A percentile compares a stretch with the other conserved stretches of the same genome.
phyloP scores from a whole-genome alignment of 2,888 invertebrate genomes.

The Parthenolecanium corni region DNA sequence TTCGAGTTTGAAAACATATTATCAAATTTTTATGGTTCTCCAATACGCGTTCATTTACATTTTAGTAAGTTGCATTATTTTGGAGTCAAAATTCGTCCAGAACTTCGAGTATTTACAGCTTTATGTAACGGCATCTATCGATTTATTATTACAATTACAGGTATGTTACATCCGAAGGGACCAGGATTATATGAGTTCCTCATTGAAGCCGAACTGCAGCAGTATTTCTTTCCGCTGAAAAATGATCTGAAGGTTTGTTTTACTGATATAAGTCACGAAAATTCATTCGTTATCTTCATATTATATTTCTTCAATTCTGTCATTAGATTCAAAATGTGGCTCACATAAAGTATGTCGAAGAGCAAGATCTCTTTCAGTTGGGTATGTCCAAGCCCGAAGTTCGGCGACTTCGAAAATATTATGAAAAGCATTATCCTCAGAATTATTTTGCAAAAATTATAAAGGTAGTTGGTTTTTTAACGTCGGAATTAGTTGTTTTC shows the following conservation, averaged over 20 bases:
- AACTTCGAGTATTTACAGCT: no score
- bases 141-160: no score
- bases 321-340: constrained; percentile 61
- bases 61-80: no score
- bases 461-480: constrained; percentile 43
- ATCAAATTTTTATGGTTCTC: no score
- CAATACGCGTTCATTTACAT: no score
- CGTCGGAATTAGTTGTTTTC: not conserved
- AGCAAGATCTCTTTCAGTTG: constrained; percentile 79
- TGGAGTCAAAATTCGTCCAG: no score
- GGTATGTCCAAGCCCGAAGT: constrained; percentile 93
- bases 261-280: not conserved
- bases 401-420: constrained; percentile 82
- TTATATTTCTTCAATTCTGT: constrained; percentile 1
- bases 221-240: constrained; percentile 68
- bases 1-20: no score
- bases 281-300: not conserved
- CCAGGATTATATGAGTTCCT: constrained; percentile 78
- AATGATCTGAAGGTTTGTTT: constrained; percentile 62
- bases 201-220: constrained; percentile 84
- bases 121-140: no score
- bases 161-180: constrained; percentile 37
- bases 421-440: constrained; percentile 85
- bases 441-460: constrained; percentile 86
- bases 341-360: constrained; percentile 86